Evolutionary conservation across 2,888 invertebrate genomes (phyloP).

Genomic region (Listrodromus nycthemerus): DNA sequence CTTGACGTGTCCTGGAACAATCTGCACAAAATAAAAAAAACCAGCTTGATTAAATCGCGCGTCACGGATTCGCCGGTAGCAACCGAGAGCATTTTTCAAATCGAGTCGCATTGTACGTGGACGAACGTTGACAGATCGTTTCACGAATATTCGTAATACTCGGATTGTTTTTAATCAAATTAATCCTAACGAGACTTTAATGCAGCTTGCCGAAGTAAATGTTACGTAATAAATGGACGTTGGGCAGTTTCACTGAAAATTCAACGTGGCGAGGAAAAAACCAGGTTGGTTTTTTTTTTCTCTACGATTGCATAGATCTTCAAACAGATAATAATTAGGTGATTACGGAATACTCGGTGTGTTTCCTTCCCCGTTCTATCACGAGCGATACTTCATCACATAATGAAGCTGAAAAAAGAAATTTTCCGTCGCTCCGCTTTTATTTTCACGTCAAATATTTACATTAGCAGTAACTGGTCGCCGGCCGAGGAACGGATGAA

Average conservation of each 20-base stretch:
- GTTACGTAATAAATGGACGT: neutral
- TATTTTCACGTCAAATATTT: conserved; percentile 62
- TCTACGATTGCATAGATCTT: conserved; percentile 10
- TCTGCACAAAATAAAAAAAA: too few species aligned
- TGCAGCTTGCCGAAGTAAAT: neutral
- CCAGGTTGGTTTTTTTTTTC: neutral
- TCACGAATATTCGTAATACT: too few species aligned
- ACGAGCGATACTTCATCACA: conserved; percentile 31
- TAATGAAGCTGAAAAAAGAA: conserved; percentile 54
- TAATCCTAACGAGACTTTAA: neutral
- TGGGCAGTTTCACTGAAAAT: neutral
- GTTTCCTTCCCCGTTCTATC: conserved; percentile 6
- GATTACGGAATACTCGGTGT: conserved; percentile 19
- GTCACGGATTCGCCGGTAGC: too few species aligned
- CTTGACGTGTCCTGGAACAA: too few species aligned
- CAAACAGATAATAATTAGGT: conserved; percentile 40
- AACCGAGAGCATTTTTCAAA: too few species aligned
- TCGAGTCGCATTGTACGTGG: too few species aligned
- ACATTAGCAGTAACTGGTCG: conserved; percentile 38
- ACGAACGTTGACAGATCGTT: too few species aligned
- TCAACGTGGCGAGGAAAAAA: neutral
- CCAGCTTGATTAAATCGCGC: too few species aligned
- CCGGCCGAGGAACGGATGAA: conserved; percentile 21
- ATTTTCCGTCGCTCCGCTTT: conserved; percentile 44
- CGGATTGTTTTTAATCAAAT: neutral